Percentiles rank a stretch among this genome's conserved stretches.
These are phyloP conservation scores for Muscicapa striata DNA, from an alignment of 2,797 vertebrate genomes.

Conservation along the genomic window DNA sequence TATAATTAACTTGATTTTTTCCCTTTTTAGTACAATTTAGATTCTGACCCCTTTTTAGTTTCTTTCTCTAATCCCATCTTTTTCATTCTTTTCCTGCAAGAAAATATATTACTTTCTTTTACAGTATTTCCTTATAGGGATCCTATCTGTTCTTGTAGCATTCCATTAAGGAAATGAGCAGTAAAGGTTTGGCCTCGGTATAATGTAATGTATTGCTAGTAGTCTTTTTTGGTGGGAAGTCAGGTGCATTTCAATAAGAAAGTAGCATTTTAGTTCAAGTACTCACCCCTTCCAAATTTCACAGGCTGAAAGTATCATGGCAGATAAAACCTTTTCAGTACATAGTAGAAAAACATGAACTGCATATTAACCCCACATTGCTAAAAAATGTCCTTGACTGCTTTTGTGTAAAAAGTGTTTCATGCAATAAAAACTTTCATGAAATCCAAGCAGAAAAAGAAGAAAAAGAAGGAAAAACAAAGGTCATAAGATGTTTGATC, in stretches of 20 bases:
- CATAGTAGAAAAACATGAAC: neutral
- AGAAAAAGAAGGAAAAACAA: neutral
- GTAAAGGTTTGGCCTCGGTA: neutral
- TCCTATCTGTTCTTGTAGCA: neutral
- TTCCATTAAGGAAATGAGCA: neutral
- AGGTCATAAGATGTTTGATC: neutral
- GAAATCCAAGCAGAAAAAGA: neutral
- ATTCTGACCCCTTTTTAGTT: neutral
- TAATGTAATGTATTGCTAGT: neutral
- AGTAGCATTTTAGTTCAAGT: neutral
- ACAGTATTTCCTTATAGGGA: neutral
- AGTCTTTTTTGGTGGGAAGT: neutral
- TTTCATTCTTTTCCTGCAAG: neutral
- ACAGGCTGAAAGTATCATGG: neutral
- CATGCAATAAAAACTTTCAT: neutral
- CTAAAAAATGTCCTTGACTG: neutral
- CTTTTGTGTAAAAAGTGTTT: neutral
- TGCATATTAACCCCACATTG: neutral
- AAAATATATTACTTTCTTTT: neutral
- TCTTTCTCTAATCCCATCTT: neutral
- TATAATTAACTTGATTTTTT: neutral
- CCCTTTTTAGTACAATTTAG: too few species aligned
- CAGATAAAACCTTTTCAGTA: neutral
- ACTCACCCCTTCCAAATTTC: neutral
- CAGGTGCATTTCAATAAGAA: neutral